phyloP scores from a whole-genome alignment of 2,113 vertebrate species.

The Pseudorhombus dupliciocellatus region DNA sequence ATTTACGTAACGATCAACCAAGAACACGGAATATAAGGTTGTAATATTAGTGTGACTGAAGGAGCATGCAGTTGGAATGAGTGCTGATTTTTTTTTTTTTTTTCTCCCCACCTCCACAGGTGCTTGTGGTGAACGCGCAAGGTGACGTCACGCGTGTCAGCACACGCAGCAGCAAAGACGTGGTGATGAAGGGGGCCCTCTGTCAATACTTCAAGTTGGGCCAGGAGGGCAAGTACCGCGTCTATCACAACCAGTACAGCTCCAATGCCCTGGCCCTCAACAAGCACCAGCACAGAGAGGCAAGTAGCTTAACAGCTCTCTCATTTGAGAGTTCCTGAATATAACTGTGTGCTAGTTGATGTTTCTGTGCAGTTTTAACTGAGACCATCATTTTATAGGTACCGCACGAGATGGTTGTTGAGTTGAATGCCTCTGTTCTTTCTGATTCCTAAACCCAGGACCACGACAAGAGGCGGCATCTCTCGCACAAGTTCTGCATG shows the following conservation, averaged over 20 bases:
- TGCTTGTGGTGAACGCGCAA: conserved; percentile 90
- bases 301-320: conserved; percentile 10
- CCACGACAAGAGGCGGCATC: conserved; percentile 96
- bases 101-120: conserved; percentile 70
- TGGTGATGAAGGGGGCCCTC: conserved; percentile 90
- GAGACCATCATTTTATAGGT: too few species aligned
- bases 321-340: background rate
- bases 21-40: background rate
- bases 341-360: background rate
- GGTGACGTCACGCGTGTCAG: conserved; percentile 90
- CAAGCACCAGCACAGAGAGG: conserved; percentile 98
- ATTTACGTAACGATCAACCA: background rate
- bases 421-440: too few species aligned
- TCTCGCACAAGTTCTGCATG: conserved; percentile 98
- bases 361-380: background rate
- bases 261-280: conserved; percentile 94
- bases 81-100: background rate
- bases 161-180: conserved; percentile 84
- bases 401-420: too few species aligned
- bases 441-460: conserved; percentile 72
- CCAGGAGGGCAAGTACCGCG: conserved; percentile 96
- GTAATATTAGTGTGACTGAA: background rate
- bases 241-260: conserved; percentile 98
- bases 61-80: background rate
- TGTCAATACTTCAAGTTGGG: conserved; percentile 91